Evolutionary conservation across 2,888 invertebrate species (phyloP), one percentile per base, ranked within the genome.

Genomic region (Drosophila buzzatii): DNA sequence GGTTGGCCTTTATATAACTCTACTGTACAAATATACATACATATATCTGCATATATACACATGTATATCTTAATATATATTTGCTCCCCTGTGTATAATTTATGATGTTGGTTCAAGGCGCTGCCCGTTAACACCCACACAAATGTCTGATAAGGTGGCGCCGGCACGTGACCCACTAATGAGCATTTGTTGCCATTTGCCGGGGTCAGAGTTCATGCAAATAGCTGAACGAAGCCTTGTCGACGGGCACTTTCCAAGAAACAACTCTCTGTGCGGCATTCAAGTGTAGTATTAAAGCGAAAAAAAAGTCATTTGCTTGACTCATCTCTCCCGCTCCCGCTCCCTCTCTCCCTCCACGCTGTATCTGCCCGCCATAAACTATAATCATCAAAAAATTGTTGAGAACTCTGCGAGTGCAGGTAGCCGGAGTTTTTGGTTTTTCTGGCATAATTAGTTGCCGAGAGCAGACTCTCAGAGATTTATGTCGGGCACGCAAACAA

Each of bases 141-240:
- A 51, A 31, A 53, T 57, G 63, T 47, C 68, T 69, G 83, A 74
- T 74, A 75, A 75, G 60, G 73, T 67, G 70, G 65, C 82, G 68
- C 56, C 65, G 80, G 65, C 82, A 82, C 82, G 81, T 81, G 80
- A 67, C 72, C 69, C 76, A 67, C 81, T 82, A 80, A 82, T 82
- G 83, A 82, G 82, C 65, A 64, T 80, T 80, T 81, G 82, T 81
- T 49, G 33, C 51, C 27, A 16, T 53, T 39, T 6, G 59, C 14
- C 49, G 39, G 51, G 45, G n/a, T 23, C 57, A 55, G 58, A 16
- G 33, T 64, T 57, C 55, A 72, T 80, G 78, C 76, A 79, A 80
- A 78, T 69, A 47, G 60, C 35, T 9, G 33, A 39, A 41, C 39
- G 23, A 12, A 33, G 27, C 4, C 27, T 27, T n/a, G n/a, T n/a